Evolutionary conservation across 1,140 invertebrate genomes (phyloP).

Genomic region (Pissodes strobi): DNA sequence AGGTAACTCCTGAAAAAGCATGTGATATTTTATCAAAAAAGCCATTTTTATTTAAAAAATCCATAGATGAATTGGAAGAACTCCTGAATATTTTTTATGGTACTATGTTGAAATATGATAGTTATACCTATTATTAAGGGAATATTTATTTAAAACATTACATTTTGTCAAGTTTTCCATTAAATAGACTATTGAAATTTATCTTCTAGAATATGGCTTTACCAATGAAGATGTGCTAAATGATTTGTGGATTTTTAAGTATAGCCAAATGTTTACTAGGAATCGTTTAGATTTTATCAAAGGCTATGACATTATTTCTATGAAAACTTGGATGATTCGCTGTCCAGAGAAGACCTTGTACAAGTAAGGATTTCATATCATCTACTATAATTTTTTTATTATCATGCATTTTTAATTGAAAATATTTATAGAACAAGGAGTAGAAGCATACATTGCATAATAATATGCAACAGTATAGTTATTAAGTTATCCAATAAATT

Average conservation of each 20-base stretch:
- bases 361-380: constrained; percentile 53
- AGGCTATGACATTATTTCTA: constrained; percentile 54
- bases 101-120: constrained; percentile 7
- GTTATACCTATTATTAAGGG: no score
- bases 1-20: constrained; percentile 30
- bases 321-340: constrained; percentile 64
- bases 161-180: no score
- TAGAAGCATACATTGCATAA: no score
- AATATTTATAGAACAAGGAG: no score
- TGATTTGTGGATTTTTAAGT: constrained; percentile 61
- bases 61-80: constrained; percentile 32
- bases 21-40: constrained; percentile 37
- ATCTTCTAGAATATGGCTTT: constrained; percentile 54
- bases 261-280: constrained; percentile 53
- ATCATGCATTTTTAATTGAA: no score
- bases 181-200: constrained; percentile 18
- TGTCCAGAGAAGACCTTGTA: constrained; percentile 56
- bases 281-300: constrained; percentile 54
- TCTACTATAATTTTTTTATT: no score
- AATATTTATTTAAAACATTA: no score
- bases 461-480: no score
- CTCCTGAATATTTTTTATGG: constrained; percentile 36
- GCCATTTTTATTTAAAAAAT: constrained; percentile 36
- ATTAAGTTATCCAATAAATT: no score
- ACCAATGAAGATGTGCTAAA: constrained; percentile 56